A percentile compares a stretch with the other conserved stretches of the same genome.
Conservation (phyloP, 2,113 vertebrate species). For the Struthio camelus region DNA sequence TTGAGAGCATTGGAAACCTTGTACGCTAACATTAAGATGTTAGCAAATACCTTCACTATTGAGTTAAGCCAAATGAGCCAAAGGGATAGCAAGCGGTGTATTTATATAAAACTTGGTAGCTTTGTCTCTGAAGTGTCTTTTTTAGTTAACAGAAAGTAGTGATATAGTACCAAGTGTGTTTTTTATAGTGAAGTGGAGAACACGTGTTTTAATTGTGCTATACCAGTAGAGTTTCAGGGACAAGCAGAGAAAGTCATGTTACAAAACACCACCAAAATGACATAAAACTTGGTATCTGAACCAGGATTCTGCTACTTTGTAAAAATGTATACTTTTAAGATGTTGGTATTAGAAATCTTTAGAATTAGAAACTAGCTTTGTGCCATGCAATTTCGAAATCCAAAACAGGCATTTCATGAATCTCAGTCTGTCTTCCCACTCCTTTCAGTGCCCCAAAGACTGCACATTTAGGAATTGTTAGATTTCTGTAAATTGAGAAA, state of each 20-base stretch:
- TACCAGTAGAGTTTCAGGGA: background rate
- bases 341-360: conserved; percentile 1
- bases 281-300: background rate
- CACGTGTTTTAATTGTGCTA: background rate
- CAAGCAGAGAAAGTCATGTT: background rate
- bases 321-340: background rate
- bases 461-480: conserved; percentile 37
- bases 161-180: background rate
- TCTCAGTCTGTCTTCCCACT: conserved; percentile 34
- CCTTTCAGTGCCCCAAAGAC: conserved; percentile 17
- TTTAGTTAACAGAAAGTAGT: background rate
- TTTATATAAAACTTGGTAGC: background rate
- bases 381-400: conserved; percentile 34
- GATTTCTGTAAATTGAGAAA: conserved; percentile 34
- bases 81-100: background rate
- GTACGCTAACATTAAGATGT: background rate
- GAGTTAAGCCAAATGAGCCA: background rate
- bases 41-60: background rate
- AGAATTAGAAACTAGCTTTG: conserved; percentile 14
- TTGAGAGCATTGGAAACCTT: background rate
- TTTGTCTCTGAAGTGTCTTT: background rate
- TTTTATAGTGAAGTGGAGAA: background rate
- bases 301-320: background rate
- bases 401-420: conserved; percentile 35
- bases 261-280: background rate